Conservation (phyloP, 2,113 vertebrate species). For the Jacana jacana region DNA sequence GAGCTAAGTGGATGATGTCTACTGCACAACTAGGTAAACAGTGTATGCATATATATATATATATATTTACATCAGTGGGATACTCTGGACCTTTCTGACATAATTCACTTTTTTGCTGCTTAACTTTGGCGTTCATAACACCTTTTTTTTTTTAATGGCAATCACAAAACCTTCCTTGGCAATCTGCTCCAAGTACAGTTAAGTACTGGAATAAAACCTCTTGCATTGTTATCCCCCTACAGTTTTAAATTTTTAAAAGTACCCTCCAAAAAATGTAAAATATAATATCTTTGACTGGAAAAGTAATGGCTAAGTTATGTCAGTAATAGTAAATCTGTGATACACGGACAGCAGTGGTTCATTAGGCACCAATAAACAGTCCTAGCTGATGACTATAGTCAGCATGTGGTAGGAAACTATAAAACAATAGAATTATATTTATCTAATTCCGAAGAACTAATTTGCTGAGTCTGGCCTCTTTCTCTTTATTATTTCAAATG, state of each 20-base stretch:
- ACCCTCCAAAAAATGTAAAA: neutral
- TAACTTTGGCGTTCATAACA: neutral
- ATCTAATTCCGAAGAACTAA: constrained; percentile 1
- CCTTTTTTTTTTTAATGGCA: neutral
- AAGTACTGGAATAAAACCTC: neutral
- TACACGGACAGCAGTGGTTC: neutral
- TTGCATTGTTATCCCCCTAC: neutral
- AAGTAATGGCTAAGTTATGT: neutral
- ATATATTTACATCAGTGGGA: neutral
- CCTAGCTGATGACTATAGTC: neutral
- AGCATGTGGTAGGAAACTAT: neutral
- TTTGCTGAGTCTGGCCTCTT: neutral
- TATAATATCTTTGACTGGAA: neutral
- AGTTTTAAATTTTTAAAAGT: neutral
- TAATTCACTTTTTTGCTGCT: neutral
- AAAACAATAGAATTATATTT: constrained; percentile 24
- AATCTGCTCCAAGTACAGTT: neutral
- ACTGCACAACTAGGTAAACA: neutral
- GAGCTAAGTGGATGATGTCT: neutral
- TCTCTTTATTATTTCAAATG: constrained; percentile 14
- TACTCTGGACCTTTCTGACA: neutral
- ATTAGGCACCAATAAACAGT: constrained; percentile 2
- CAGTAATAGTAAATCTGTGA: neutral
- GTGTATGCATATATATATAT: too few species aligned
- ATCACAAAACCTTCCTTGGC: neutral